Evolutionary conservation across 2,113 vertebrate genomes (phyloP).

Genomic region (Damaliscus lunatus): DNA sequence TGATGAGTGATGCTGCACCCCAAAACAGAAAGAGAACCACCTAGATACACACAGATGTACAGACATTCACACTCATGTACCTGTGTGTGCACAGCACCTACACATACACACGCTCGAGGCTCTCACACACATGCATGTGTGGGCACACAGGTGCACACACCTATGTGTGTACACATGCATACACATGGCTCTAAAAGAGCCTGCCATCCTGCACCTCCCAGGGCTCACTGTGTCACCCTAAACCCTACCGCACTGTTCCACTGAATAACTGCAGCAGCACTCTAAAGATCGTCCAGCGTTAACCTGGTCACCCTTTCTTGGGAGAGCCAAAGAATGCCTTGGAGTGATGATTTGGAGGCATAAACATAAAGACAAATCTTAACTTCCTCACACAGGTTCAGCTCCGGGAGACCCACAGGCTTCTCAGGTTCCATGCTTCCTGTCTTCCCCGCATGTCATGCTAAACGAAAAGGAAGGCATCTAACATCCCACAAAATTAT

Average conservation of each 20-base stretch:
- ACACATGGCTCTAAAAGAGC: neutral
- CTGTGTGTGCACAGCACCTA: neutral
- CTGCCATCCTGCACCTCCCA: neutral
- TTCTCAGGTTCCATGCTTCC: neutral
- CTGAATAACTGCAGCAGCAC: neutral
- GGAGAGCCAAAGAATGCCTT: neutral
- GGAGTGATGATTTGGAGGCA: neutral
- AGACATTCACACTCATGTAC: neutral
- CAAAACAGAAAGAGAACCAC: neutral
- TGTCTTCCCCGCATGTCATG: neutral
- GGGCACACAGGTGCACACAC: too few relatives aligned
- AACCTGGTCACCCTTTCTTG: neutral
- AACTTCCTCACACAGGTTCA: neutral
- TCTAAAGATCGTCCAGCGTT: neutral
- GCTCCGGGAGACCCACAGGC: neutral
- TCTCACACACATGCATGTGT: neutral
- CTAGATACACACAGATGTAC: neutral
- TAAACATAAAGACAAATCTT: neutral
- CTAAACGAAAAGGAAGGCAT: neutral
- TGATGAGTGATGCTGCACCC: neutral
- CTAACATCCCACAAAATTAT: neutral
- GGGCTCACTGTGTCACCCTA: neutral
- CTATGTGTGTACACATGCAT: accelerated
- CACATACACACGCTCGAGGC: neutral
- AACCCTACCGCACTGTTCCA: neutral